These are phyloP conservation scores for Sylvia atricapilla DNA, from an alignment of 2,113 vertebrate species.

Conservation along the genomic window DNA sequence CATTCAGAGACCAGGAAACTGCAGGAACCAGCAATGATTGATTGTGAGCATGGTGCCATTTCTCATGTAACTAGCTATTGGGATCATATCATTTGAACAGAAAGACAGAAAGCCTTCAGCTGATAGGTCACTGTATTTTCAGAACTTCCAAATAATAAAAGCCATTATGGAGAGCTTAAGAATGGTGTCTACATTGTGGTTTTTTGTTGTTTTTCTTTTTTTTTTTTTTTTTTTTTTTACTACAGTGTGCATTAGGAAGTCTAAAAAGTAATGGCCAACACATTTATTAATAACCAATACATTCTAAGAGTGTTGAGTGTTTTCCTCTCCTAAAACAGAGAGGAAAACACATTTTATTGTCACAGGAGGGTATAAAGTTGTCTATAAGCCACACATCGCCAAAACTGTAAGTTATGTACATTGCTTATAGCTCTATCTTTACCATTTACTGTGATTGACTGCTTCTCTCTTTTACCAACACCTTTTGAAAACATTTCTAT, in stretches of 20 bases:
- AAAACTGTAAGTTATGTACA: neutral
- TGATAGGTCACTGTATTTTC: neutral
- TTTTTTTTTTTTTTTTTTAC: fast-evolving
- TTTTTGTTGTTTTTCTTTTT: too few species aligned
- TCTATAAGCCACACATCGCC: neutral
- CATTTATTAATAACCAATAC: constrained; percentile 5
- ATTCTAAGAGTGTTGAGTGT: neutral
- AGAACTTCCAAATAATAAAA: neutral
- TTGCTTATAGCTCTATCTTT: neutral
- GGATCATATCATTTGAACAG: neutral
- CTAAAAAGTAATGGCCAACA: neutral
- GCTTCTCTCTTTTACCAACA: neutral
- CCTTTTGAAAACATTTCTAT: neutral
- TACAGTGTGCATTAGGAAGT: neutral
- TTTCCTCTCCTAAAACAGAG: neutral
- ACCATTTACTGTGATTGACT: neutral
- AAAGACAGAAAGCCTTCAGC: neutral
- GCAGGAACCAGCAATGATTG: neutral
- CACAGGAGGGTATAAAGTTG: neutral
- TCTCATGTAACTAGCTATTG: neutral
- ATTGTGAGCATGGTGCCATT: neutral
- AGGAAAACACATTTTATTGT: neutral
- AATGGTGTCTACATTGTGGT: neutral
- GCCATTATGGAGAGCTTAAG: neutral
- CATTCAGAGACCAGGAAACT: neutral